Conservation (phyloP, 2,888 invertebrate genomes). For the Gordius sp. region DNA sequence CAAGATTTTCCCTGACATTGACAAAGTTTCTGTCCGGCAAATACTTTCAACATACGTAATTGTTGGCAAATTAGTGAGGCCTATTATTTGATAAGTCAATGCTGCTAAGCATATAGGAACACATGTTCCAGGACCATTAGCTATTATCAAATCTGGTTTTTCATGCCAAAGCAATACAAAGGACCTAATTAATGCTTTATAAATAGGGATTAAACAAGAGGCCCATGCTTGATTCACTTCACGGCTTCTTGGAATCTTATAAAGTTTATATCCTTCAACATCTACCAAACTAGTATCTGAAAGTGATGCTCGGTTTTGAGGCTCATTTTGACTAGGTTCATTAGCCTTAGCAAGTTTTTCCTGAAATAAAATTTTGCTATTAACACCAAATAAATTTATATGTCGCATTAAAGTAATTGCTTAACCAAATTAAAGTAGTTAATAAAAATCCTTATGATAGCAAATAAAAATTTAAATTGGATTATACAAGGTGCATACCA, state of each 20-base stretch:
- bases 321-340: background rate
- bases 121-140: constrained; percentile 89
- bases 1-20: constrained; percentile 60
- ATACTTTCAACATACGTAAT: constrained; percentile 79
- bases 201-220: constrained; percentile 48
- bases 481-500: no score
- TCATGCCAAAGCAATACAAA: constrained; percentile 42
- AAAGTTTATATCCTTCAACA: constrained; percentile 19
- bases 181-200: constrained; percentile 42
- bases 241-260: constrained; percentile 47
- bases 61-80: constrained; percentile 33
- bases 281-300: background rate
- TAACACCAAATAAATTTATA: no score
- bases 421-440: no score
- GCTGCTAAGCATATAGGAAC: constrained; percentile 58
- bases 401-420: no score
- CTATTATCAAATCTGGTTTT: constrained; percentile 48
- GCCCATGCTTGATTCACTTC: constrained; percentile 59
- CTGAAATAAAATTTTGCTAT: no score
- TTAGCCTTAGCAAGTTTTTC: background rate
- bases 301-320: background rate
- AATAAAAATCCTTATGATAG: no score
- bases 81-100: constrained; percentile 35
- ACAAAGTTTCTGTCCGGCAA: constrained; percentile 63
- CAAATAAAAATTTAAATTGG: no score